Percentiles rank a stretch among this genome's conserved stretches.
phyloP scores from a whole-genome alignment of 2,113 vertebrate species.

The Symphodus melops region DNA sequence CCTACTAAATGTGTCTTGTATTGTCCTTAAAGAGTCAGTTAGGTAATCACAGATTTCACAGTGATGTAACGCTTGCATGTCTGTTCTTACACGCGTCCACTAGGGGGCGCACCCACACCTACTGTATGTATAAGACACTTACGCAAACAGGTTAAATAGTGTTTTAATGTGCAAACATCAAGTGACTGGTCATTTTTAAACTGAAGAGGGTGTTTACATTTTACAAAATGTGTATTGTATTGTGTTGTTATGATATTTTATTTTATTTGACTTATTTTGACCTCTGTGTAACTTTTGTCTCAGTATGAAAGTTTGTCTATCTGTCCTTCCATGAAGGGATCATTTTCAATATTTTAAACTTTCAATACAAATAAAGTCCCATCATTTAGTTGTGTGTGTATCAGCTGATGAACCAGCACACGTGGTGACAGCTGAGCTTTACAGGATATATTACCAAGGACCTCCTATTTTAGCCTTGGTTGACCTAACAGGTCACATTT shows the following conservation, averaged over 20 bases:
- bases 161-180: no score
- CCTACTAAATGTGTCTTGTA: not conserved
- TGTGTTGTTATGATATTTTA: no score
- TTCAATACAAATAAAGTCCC: no score
- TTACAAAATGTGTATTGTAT: no score
- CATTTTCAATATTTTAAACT: no score
- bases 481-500: conserved; percentile 8
- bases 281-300: no score
- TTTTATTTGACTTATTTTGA: no score
- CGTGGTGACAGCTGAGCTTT: not conserved
- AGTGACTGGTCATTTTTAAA: no score
- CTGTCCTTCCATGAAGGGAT: no score
- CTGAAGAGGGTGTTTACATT: no score
- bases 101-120: conserved; percentile 39
- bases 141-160: not conserved
- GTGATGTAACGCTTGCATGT: conserved; percentile 65
- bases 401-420: no score
- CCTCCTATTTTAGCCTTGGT: not conserved
- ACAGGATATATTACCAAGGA: conserved; percentile 14
- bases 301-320: no score
- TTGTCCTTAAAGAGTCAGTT: conserved; percentile 55
- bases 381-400: conserved; percentile 10
- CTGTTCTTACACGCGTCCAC: conserved; percentile 37
- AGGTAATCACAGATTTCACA: conserved; percentile 39
- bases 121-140: not conserved